A percentile compares a stretch with the other conserved stretches of the same genome.
These are phyloP conservation scores for Stegana nigrithorax DNA, from an alignment of 2,888 invertebrate species.

Conservation along the genomic window DNA sequence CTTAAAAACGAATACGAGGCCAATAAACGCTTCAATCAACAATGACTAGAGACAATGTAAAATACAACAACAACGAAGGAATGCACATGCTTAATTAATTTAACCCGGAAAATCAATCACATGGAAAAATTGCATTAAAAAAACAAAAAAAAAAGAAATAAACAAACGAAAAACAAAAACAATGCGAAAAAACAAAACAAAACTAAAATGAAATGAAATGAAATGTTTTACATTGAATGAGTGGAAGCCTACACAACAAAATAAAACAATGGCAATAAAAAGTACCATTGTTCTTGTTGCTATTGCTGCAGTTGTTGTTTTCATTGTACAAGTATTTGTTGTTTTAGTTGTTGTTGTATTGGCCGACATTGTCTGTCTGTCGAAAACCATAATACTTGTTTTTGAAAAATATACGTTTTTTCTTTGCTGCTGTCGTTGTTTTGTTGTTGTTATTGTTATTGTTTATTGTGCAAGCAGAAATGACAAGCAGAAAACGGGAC, in stretches of 20 bases:
- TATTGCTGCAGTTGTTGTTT: constrained; percentile 1
- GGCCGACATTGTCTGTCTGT: background rate
- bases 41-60: background rate
- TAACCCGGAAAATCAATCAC: constrained; percentile 56
- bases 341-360: background rate
- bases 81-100: constrained; percentile 57
- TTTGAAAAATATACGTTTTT: too few relatives aligned
- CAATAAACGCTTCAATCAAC: background rate
- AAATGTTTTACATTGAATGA: background rate
- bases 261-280: background rate
- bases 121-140: constrained; percentile 32
- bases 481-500: constrained; percentile 1
- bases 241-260: background rate
- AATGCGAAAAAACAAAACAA: background rate
- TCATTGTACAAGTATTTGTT: background rate
- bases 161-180: background rate
- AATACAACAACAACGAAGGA: constrained; percentile 45
- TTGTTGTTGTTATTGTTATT: too few relatives aligned
- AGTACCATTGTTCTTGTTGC: background rate
- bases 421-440: background rate
- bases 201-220: background rate
- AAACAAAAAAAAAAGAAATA: background rate
- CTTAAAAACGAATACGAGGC: background rate
- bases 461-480: background rate
- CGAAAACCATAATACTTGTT: too few relatives aligned